These are phyloP conservation scores for Apodemia hepburni DNA, from an alignment of 2,888 invertebrate genomes.

Conservation along the genomic window DNA sequence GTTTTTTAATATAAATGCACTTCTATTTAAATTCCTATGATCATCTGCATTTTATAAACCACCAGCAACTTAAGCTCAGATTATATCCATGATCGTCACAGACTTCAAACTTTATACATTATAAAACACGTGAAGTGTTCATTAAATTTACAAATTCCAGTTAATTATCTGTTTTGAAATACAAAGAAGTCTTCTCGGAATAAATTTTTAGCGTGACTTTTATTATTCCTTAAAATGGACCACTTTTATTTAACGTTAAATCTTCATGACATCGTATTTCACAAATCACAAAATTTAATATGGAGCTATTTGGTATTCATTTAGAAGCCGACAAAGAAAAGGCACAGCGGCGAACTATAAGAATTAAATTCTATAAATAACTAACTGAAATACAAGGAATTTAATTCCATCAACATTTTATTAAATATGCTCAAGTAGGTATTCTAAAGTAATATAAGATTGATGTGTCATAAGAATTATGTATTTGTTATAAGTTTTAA, in stretches of 20 bases:
- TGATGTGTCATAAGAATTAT: background rate
- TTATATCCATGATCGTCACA: background rate
- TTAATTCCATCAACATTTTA: background rate
- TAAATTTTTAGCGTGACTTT: constrained; percentile 14
- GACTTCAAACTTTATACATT: background rate
- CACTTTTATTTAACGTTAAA: constrained; percentile 9
- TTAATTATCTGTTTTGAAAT: constrained; percentile 5
- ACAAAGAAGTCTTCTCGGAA: constrained; percentile 2
- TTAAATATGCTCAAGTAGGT: background rate
- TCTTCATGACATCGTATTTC: constrained; percentile 14
- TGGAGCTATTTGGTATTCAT: constrained; percentile 4
- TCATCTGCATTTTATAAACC: constrained; percentile 7
- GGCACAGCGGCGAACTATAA: constrained; percentile 17
- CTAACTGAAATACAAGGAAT: background rate
- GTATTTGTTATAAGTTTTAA: background rate
- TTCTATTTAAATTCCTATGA: too few species aligned
- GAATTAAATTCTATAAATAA: constrained; percentile 20
- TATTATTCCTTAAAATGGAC: constrained; percentile 3
- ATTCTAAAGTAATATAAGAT: background rate
- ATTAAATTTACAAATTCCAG: background rate
- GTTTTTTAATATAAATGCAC: too few species aligned
- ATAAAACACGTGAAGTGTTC: background rate
- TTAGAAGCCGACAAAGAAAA: constrained; percentile 21
- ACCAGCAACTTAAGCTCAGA: background rate
- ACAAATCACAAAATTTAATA: constrained; percentile 8